Evolutionary conservation across 2,888 invertebrate genomes (phyloP), one percentile per base, ranked within the genome.

Genomic region (Drosophila fulvimacula): DNA sequence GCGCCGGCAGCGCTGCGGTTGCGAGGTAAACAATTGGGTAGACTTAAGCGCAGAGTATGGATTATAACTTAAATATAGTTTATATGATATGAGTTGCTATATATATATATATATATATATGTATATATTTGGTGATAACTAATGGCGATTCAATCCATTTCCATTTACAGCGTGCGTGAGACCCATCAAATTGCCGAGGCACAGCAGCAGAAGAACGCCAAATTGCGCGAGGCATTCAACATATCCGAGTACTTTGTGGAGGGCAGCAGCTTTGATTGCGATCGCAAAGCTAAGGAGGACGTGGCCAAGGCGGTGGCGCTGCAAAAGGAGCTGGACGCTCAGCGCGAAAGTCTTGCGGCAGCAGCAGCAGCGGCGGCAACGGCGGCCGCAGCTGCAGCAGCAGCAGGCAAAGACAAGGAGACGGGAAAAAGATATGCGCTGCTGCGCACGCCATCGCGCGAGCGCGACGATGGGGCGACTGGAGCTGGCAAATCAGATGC

Each of bases 141-240:
- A 36, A 51, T 51, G 10, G 13, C 3, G 7, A 2, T 13, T 0
- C n/a, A 3, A 2, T 42, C n/a, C 51, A 1, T 44, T 39, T 62
- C 61, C 17, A 9, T 21, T 81, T 86, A 0, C 93, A 98, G 98
- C 93, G 97, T 97, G 72, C 97, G 97, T 72, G 98, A 98, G 92
- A 98, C 98, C 51, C 99, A 99, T 93, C 97, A 98, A 93, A 95
- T 98, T 76, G 98, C 99, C 1, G 98, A 98, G 92, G 98, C 98
- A 27, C 98, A 98, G 92, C 97, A 97, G 90, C 97, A 97, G 93
- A 98, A 98, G 93, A 99, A 99, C 94, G 97, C 97, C 3, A 95
- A 96, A 63, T 94, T 99, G 70, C 95, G 98, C 60, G 97, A 97
- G 92, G 99, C 98, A 6, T 98, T 99, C 92, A 98, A 98, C 64